Conservation (phyloP, 2,888 invertebrate genomes). For the Ditylenchus weischeri region DNA sequence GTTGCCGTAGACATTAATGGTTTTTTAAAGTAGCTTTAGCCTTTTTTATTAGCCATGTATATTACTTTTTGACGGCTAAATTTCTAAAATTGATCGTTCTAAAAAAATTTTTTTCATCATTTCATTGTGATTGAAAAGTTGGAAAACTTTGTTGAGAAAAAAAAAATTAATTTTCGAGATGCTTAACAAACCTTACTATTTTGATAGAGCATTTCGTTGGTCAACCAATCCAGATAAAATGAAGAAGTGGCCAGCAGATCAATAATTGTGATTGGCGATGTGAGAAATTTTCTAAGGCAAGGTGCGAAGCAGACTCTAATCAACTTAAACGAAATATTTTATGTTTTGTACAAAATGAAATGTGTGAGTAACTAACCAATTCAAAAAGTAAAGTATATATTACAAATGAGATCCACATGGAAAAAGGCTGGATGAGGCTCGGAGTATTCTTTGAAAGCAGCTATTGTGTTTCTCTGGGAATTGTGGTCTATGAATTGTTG, state of each 20-base stretch:
- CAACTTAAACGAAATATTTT: too few species aligned
- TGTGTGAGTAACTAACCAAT: constrained; percentile 61
- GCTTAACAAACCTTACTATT: too few species aligned
- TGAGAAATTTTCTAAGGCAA: constrained; percentile 73
- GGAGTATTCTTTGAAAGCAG: constrained; percentile 44
- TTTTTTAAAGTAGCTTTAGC: too few species aligned
- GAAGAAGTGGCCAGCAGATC: constrained; percentile 97
- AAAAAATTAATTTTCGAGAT: too few species aligned
- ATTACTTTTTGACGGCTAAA: too few species aligned
- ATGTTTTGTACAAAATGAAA: constrained; percentile 67
- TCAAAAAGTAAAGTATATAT: constrained; percentile 94
- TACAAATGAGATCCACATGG: constrained; percentile 86
- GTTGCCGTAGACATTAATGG: too few species aligned
- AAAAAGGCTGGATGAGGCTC: constrained; percentile 67
- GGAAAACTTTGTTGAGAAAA: too few species aligned
- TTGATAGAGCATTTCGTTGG: constrained; percentile 58
- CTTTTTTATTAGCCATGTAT: too few species aligned
- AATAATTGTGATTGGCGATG: constrained; percentile 92
- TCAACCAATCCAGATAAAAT: constrained; percentile 84
- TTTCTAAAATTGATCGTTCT: too few species aligned
- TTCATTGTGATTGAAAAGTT: too few species aligned
- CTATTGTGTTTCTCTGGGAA: constrained; percentile 22
- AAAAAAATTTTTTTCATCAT: too few species aligned
- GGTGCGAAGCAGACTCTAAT: constrained; percentile 72
- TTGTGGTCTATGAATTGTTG: neutral